Base-by-base conservation (phyloP, 2,113 vertebrate species). In the Atractosteus spatula region DNA sequence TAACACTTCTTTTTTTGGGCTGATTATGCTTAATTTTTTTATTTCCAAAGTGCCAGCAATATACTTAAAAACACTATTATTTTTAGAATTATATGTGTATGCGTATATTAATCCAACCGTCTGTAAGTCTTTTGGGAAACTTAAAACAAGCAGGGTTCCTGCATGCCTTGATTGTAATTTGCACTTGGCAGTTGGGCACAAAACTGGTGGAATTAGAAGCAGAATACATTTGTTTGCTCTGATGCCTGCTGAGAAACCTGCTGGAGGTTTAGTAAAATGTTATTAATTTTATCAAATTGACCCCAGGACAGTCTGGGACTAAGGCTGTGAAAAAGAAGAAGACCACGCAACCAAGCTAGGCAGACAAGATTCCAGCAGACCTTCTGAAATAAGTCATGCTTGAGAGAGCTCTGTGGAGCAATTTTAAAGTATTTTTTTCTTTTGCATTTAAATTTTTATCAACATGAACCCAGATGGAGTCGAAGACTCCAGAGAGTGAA, bases 401-500 rank as follows among this genome's bases (percentile, higher is more conserved):
- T 65, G 17, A 41, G n/a, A 17, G 41, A 64, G 41, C 62, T 65
- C 8, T 2, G 12, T 16, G 41, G 29, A 65, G n/a, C 14, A 7
- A 16, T 3, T 62, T 62, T 62, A 11, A 66, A 3, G 10, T 64
- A 41, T 41, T 41, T 79, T 43, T 73, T 4, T 66, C 12, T 70
- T 70, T 45, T 66, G 29, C 8, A 8, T 62, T 69, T 72, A 62
- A 74, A 66, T 71, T 12, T 75, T 75, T 73, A 51, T 68, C 41
- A 75, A 8, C 0, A 47, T 62, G 5, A 68, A 68, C 47, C 74
- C 66, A 43, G 41, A 70, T 54, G 47, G 67, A 78, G 66, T 42
- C 71, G 68, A 80, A 78, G 65, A 74, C 51, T 81, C 64, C 64
- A 65, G 13, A 69, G 76, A 65, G 62, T 75, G 10, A 41, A 72